These are phyloP conservation scores for Caenorhabditis drosophilae DNA, from an alignment of 2,888 invertebrate species.

Conservation along the genomic window DNA sequence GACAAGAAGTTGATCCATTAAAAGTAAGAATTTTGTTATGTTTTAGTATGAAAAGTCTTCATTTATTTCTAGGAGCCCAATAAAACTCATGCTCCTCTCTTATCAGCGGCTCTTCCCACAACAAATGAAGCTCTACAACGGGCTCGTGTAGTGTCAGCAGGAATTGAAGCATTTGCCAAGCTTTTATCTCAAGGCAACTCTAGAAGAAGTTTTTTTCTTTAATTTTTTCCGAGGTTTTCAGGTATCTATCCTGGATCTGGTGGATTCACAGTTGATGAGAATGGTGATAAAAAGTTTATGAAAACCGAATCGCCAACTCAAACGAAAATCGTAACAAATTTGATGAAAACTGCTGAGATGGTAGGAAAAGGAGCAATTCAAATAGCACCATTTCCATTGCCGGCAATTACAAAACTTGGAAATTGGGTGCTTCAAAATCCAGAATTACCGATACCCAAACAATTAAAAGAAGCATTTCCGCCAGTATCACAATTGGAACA, in stretches of 20 bases:
- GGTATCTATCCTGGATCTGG: conserved; percentile 49
- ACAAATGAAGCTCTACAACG: conserved; percentile 45
- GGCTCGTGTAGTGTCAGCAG: conserved; percentile 49
- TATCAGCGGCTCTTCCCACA: conserved; percentile 15
- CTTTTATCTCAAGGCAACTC: conserved; percentile 52
- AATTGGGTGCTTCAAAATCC: conserved; percentile 20
- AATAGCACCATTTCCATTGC: conserved; percentile 35
- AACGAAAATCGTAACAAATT: conserved; percentile 18
- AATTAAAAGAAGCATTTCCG: conserved; percentile 16
- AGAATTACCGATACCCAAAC: conserved; percentile 22
- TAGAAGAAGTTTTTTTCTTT: no score
- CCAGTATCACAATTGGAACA: conserved; percentile 17
- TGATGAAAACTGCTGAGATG: conserved; percentile 35
- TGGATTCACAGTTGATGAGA: conserved; percentile 41
- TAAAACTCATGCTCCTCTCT: conserved; percentile 17
- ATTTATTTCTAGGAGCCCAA: conserved; percentile 28
- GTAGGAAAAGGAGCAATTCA: conserved; percentile 29
- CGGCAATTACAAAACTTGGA: conserved; percentile 25
- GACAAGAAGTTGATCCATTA: conserved; percentile 47
- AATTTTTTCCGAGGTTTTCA: no score
- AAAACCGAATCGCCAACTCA: conserved; percentile 9
- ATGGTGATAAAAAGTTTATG: conserved; percentile 35
- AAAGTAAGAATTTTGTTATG: no score
- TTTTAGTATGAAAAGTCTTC: no score
- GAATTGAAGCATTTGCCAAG: conserved; percentile 54